A percentile compares a stretch with the other conserved stretches of the same genome.
These are phyloP conservation scores for Rhyacichthys aspro DNA, from an alignment of 2,797 vertebrate species.

Conservation along the genomic window DNA sequence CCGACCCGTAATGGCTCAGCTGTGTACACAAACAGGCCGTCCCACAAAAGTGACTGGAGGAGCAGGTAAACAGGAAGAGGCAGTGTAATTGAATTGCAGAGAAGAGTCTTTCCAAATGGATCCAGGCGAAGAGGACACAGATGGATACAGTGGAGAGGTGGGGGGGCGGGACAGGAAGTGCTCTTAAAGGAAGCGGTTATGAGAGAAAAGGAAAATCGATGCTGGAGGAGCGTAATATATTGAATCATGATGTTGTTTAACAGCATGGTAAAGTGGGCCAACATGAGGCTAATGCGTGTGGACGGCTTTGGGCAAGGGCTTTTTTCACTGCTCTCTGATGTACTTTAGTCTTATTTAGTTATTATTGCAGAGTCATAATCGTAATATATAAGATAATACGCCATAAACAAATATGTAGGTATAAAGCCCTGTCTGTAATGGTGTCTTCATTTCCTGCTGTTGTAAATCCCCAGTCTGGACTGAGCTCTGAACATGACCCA, in stretches of 20 bases:
- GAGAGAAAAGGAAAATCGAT: constrained; percentile 23
- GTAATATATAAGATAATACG: not conserved
- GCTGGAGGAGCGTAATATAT: constrained; percentile 5
- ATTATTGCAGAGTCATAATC: not conserved
- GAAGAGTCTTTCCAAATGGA: constrained; percentile 41
- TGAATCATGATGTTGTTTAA: constrained; percentile 18
- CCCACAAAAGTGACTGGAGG: constrained; percentile 6
- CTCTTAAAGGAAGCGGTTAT: constrained; percentile 35
- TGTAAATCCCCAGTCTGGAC: no score
- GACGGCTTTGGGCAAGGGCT: constrained; percentile 3
- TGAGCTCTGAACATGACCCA: no score
- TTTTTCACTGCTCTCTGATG: constrained; percentile 5
- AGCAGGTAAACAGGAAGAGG: constrained; percentile 71
- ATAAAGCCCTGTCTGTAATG: no score
- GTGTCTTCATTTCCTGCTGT: no score
- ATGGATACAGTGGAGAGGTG: constrained; percentile 20
- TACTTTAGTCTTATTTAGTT: not conserved
- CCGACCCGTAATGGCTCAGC: constrained; percentile 63
- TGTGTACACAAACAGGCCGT: constrained; percentile 30
- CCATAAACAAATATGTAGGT: not conserved
- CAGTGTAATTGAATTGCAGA: constrained; percentile 54
- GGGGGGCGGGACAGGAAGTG: constrained; percentile 41
- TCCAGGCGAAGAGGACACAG: constrained; percentile 19
- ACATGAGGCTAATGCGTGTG: constrained; percentile 6
- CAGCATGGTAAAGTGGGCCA: constrained; percentile 9